Conservation (phyloP, 2,113 vertebrate genomes). For the Chloropsis cyanopogon region DNA sequence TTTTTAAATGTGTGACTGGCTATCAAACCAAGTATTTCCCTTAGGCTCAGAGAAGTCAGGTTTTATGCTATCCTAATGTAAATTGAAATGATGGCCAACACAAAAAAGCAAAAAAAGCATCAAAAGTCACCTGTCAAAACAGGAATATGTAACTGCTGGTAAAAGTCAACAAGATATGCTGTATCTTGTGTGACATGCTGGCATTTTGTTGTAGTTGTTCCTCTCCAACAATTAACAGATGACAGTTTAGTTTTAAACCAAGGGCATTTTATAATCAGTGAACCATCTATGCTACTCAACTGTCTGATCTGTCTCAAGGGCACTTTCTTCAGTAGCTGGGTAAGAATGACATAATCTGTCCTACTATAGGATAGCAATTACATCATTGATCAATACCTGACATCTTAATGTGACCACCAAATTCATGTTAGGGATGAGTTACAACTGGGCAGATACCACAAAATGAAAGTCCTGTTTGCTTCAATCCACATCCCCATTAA, state of each 20-base stretch:
- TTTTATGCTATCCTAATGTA: neutral
- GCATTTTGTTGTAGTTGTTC: neutral
- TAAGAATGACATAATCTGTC: conserved; percentile 77
- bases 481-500: conserved; percentile 23
- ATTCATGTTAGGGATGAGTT: conserved; percentile 53
- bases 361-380: conserved; percentile 65
- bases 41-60: neutral
- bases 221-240: conserved; percentile 14
- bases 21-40: neutral
- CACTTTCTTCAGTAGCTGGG: conserved; percentile 60
- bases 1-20: neutral
- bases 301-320: conserved; percentile 74
- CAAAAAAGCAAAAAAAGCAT: conserved; percentile 14
- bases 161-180: conserved; percentile 6
- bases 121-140: neutral
- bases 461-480: conserved; percentile 23
- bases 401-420: conserved; percentile 48
- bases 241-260: conserved; percentile 54
- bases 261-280: conserved; percentile 44
- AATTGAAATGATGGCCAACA: neutral
- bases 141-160: neutral
- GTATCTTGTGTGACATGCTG: neutral
- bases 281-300: conserved; percentile 41
- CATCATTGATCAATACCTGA: conserved; percentile 75
- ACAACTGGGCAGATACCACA: conserved; percentile 41